These are phyloP conservation scores for Aleiodes testaceus DNA, from an alignment of 2,888 invertebrate genomes.

Conservation along the genomic window DNA sequence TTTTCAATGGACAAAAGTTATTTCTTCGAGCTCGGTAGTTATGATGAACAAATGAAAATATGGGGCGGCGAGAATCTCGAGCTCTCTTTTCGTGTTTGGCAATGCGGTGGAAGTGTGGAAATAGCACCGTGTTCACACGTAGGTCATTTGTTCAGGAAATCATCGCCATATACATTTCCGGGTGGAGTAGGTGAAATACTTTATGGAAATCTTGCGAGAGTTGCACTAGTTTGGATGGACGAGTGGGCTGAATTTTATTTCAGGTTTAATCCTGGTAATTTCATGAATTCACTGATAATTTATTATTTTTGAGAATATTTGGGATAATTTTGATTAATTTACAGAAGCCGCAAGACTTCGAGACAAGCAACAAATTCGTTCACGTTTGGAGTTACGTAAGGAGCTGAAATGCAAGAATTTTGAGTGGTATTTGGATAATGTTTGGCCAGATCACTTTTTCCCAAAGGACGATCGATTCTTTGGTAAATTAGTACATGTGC, in stretches of 20 bases:
- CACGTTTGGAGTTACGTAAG: slow-evolving; percentile 80
- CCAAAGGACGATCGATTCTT: slow-evolving; percentile 91
- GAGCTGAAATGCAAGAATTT: slow-evolving; percentile 89
- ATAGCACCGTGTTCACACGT: slow-evolving; percentile 95
- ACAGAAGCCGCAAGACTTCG: slow-evolving; percentile 76
- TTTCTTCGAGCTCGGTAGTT: slow-evolving; percentile 89
- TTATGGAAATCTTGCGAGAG: slow-evolving; percentile 91
- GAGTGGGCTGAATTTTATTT: slow-evolving; percentile 95
- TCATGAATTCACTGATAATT: too few species aligned
- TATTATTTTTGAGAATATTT: neutral
- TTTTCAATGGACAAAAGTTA: slow-evolving; percentile 90
- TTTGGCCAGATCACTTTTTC: slow-evolving; percentile 98
- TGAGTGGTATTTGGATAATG: slow-evolving; percentile 93
- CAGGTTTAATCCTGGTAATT: slow-evolving; percentile 82
- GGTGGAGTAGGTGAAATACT: slow-evolving; percentile 93
- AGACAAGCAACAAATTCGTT: slow-evolving; percentile 77
- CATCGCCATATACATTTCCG: slow-evolving; percentile 95
- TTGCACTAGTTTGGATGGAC: slow-evolving; percentile 98
- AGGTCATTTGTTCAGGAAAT: slow-evolving; percentile 93
- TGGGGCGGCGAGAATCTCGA: slow-evolving; percentile 99
- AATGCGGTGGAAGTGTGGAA: slow-evolving; percentile 92
- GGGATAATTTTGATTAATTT: neutral
- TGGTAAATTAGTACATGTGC: slow-evolving; percentile 80
- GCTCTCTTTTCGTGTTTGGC: slow-evolving; percentile 97
- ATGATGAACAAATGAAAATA: slow-evolving; percentile 84